Evolutionary conservation across 2,113 vertebrate species (phyloP).

Genomic region (Scomber japonicus): DNA sequence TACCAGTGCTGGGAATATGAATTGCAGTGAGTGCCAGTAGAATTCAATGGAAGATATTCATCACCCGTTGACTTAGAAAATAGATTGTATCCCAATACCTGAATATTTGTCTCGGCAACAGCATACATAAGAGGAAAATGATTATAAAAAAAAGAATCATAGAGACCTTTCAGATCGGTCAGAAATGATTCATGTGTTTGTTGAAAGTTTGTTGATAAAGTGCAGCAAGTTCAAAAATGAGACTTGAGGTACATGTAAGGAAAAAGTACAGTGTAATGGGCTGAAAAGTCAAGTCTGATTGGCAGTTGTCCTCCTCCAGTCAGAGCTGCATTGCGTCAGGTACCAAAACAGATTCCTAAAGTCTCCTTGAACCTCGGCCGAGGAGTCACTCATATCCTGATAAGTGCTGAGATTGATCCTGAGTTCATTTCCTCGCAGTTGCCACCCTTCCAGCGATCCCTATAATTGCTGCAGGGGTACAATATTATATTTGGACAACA

Average conservation of each 20-base stretch:
- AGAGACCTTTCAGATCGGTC: conserved; percentile 2
- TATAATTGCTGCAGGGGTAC: conserved; percentile 72
- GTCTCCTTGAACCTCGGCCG: conserved; percentile 74
- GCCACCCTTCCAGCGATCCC: conserved; percentile 58
- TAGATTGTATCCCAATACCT: conserved; percentile 49
- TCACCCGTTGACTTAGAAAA: conserved; percentile 57
- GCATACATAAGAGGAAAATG: conserved; percentile 12
- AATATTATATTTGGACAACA: conserved; percentile 77
- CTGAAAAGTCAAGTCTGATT: conserved; percentile 25
- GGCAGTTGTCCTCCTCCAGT: conserved; percentile 24
- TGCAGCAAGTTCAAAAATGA: conserved; percentile 17
- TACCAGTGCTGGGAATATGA: conserved; percentile 49
- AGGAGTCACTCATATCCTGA: conserved; percentile 70
- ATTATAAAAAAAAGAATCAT: not conserved
- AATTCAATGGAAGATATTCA: conserved; percentile 62
- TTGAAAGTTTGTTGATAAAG: conserved; percentile 31
- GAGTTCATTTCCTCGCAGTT: conserved; percentile 68
- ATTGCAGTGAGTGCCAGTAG: conserved; percentile 16
- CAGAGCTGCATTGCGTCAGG: conserved; percentile 46
- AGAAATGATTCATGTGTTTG: conserved; percentile 14
- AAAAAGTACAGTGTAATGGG: conserved; percentile 11
- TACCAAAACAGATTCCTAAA: conserved; percentile 60
- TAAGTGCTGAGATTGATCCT: conserved; percentile 73
- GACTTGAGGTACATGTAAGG: conserved; percentile 15
- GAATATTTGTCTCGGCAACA: conserved; percentile 4